phyloP scores from a whole-genome alignment of 2,113 vertebrate species.

The Anhinga anhinga region DNA sequence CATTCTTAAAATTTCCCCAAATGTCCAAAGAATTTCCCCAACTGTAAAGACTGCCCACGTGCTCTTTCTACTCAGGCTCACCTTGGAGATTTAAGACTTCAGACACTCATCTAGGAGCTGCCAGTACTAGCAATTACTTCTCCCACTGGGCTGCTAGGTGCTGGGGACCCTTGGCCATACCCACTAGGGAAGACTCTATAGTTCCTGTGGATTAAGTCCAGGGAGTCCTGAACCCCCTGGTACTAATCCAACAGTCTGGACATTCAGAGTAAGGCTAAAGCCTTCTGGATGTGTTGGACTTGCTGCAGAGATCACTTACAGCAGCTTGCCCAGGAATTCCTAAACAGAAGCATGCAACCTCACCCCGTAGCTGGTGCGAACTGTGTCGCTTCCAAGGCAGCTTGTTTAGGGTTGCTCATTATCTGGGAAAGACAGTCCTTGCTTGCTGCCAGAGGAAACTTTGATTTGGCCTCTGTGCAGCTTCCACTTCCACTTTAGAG shows the following conservation, averaged over 20 bases:
- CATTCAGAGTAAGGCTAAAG: not conserved
- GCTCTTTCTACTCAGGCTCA: not conserved
- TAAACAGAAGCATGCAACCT: rapidly evolving
- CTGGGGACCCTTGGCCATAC: not conserved
- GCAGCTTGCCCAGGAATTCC: not conserved
- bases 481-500: not conserved
- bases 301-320: not conserved
- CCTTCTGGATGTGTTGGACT: not conserved
- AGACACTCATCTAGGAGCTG: not conserved
- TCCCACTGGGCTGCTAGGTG: not conserved
- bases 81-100: not conserved
- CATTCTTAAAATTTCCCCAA: not conserved
- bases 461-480: not conserved
- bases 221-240: not conserved
- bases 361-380: rapidly evolving
- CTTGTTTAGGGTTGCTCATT: not conserved
- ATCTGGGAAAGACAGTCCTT: not conserved
- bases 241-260: not conserved
- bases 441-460: not conserved
- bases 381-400: not conserved
- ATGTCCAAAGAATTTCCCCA: not conserved
- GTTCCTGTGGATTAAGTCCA: not conserved
- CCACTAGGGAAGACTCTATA: too few species aligned
- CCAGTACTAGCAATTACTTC: not conserved
- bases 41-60: not conserved